Conservation (phyloP, 1,140 invertebrate genomes). For the Aphis gossypii region DNA sequence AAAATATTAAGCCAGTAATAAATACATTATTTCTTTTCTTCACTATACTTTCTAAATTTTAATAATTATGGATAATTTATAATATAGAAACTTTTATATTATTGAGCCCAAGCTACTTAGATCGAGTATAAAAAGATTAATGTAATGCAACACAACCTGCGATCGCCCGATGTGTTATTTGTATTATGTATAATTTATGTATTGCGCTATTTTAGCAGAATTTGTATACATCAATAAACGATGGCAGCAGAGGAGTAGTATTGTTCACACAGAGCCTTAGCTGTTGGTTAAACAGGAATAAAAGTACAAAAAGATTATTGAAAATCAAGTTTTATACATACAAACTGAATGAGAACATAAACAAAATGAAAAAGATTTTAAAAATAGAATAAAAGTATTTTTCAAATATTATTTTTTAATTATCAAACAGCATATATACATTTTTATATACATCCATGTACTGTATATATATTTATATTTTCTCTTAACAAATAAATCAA, state of each 20-base stretch:
- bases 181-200: too few relatives aligned
- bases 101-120: neutral
- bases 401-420: neutral
- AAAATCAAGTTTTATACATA: neutral
- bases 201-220: too few relatives aligned
- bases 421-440: neutral
- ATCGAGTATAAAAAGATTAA: neutral
- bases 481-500: neutral
- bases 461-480: neutral
- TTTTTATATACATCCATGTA: neutral
- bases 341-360: neutral
- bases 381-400: neutral
- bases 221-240: too few relatives aligned
- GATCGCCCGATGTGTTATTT: too few relatives aligned
- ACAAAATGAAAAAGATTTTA: neutral
- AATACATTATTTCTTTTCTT: neutral
- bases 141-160: too few relatives aligned
- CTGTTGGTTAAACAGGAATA: too few relatives aligned
- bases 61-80: neutral
- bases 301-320: neutral
- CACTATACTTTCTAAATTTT: neutral
- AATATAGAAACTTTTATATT: neutral
- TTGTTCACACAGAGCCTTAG: too few relatives aligned
- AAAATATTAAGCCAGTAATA: neutral
- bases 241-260: too few relatives aligned